These are phyloP conservation scores for Samia ricini DNA, from an alignment of 1,140 invertebrate species.

Conservation along the genomic window DNA sequence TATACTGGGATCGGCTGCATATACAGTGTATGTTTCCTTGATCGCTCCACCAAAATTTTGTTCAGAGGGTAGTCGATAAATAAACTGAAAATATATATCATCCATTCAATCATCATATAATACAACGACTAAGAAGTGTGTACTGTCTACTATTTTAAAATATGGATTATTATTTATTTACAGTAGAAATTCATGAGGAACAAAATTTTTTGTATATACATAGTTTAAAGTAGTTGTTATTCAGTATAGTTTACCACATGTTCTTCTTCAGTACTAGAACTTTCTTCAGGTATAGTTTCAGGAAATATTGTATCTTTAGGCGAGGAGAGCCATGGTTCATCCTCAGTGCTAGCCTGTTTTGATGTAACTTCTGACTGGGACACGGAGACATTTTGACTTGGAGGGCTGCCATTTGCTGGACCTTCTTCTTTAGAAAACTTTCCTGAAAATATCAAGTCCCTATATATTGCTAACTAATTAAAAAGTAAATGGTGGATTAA, in stretches of 20 bases:
- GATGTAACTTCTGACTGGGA: constrained; percentile 78
- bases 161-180: neutral
- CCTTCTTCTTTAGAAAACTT: constrained; percentile 79
- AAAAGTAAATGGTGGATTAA: neutral
- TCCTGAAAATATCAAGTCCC: constrained; percentile 45
- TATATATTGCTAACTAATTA: neutral
- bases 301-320: constrained; percentile 92
- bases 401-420: constrained; percentile 79
- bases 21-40: constrained; percentile 76
- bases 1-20: constrained; percentile 79
- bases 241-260: constrained; percentile 83
- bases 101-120: neutral
- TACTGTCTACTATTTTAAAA: neutral
- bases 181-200: neutral
- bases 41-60: constrained; percentile 81
- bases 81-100: constrained; percentile 77
- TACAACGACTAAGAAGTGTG: too few species aligned
- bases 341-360: constrained; percentile 75
- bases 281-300: constrained; percentile 95
- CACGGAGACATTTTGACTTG: constrained; percentile 79
- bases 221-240: too few species aligned
- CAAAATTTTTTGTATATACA: too few species aligned
- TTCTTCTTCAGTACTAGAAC: constrained; percentile 93
- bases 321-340: constrained; percentile 88
- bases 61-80: constrained; percentile 86